Percentiles rank a stretch among this genome's conserved stretches.
phyloP scores from a whole-genome alignment of 2,113 vertebrate genomes.

The Mus pahari region DNA sequence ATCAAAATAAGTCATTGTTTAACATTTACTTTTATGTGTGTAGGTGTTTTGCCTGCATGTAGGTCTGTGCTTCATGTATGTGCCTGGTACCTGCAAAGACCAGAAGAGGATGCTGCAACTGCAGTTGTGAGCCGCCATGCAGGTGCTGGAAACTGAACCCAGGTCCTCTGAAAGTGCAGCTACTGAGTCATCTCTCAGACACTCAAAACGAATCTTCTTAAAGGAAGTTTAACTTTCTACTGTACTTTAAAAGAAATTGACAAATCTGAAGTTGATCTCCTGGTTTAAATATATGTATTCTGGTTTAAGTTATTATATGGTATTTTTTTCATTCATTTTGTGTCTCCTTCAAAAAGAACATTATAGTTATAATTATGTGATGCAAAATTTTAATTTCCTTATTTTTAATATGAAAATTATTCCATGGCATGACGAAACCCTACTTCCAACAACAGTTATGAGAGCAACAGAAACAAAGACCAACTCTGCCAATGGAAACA shows the following conservation, averaged over 20 bases:
- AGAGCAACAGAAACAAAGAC: slow-evolving; percentile 44
- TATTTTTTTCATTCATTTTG: slow-evolving; percentile 33
- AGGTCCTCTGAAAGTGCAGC: neutral
- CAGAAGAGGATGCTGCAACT: neutral
- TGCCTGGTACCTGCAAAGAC: neutral
- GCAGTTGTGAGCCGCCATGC: neutral
- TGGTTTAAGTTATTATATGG: no score
- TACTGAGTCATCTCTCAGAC: neutral
- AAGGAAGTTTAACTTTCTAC: neutral
- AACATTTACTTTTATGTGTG: no score
- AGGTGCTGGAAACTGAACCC: neutral
- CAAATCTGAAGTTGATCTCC: neutral
- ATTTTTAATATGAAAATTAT: slow-evolving; percentile 37
- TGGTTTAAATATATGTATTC: neutral
- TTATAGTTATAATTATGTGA: slow-evolving; percentile 31
- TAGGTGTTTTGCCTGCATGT: no score
- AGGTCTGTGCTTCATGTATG: neutral
- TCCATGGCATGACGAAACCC: slow-evolving; percentile 56
- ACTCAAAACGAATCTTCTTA: neutral
- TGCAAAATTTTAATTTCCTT: neutral
- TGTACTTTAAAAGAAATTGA: slow-evolving; percentile 19
- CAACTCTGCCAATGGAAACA: slow-evolving; percentile 45
- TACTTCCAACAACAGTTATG: slow-evolving; percentile 20
- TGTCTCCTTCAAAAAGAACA: slow-evolving; percentile 6
- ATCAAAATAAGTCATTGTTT: neutral